Conservation (phyloP, 2,113 vertebrate species). For the Bos javanicus region DNA sequence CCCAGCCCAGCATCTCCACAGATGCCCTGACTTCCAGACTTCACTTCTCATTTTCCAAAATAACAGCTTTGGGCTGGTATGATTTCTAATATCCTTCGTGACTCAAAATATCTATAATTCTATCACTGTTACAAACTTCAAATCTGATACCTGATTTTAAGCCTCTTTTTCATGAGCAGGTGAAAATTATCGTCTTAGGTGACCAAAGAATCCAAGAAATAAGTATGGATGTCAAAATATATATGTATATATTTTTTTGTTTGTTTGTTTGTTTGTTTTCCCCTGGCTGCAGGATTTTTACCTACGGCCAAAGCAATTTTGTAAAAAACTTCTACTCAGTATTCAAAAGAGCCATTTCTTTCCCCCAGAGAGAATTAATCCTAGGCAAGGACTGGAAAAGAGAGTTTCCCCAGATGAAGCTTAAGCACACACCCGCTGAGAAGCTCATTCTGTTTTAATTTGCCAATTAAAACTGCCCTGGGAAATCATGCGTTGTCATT, state of each 20-base stretch:
- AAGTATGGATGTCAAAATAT: neutral
- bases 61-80: neutral
- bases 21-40: neutral
- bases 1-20: neutral
- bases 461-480: slow-evolving; percentile 61
- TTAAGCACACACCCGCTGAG: neutral
- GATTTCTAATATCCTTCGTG: neutral
- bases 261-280: too few species aligned
- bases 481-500: slow-evolving; percentile 55
- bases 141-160: neutral
- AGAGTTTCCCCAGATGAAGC: slow-evolving; percentile 3
- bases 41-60: neutral
- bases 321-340: slow-evolving; percentile 24
- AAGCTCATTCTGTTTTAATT: slow-evolving; percentile 67
- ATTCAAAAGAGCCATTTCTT: slow-evolving; percentile 41
- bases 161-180: neutral
- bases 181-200: neutral
- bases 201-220: slow-evolving; percentile 28
- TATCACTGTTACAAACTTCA: neutral
- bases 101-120: neutral
- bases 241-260: accelerated
- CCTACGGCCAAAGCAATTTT: slow-evolving; percentile 1
- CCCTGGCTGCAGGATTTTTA: slow-evolving; percentile 18
- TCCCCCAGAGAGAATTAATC: slow-evolving; percentile 52
- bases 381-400: slow-evolving; percentile 44